A percentile compares a stretch with the other conserved stretches of the same genome.
phyloP scores from a whole-genome alignment of 2,888 invertebrate genomes.

The Dermolepida albohirtum region DNA sequence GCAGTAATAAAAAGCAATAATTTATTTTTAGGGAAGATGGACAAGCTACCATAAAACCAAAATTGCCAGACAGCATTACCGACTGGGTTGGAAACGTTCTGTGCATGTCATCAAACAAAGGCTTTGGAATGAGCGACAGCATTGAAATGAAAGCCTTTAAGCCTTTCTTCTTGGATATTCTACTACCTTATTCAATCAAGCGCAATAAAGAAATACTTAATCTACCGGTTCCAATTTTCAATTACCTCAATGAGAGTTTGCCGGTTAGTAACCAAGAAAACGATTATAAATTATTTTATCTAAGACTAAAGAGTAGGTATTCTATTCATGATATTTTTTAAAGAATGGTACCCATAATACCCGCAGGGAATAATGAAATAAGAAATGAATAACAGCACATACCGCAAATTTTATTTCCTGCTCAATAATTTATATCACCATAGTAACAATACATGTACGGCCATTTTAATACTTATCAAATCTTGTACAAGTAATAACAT shows the following conservation, averaged over 20 bases:
- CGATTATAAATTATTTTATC: no score
- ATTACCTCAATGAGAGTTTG: constrained; percentile 77
- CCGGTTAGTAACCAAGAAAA: constrained; percentile 71
- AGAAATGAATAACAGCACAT: no score
- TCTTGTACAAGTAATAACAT: no score
- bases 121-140: constrained; percentile 57
- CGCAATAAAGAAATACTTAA: constrained; percentile 65
- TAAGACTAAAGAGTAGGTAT: no score
- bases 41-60: constrained; percentile 61
- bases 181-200: constrained; percentile 75
- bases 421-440: no score
- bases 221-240: constrained; percentile 77
- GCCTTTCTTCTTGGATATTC: constrained; percentile 80
- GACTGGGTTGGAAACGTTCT: constrained; percentile 69
- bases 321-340: no score
- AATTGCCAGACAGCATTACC: constrained; percentile 72
- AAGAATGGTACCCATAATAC: no score
- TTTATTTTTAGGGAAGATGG: constrained; percentile 55
- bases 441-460: no score
- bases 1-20: neutral
- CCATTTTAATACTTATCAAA: no score
- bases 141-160: constrained; percentile 70
- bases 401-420: no score
- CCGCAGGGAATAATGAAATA: no score
- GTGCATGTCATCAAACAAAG: constrained; percentile 67